Conservation (phyloP, 2,888 invertebrate species). For the Drosophila infuscata region DNA sequence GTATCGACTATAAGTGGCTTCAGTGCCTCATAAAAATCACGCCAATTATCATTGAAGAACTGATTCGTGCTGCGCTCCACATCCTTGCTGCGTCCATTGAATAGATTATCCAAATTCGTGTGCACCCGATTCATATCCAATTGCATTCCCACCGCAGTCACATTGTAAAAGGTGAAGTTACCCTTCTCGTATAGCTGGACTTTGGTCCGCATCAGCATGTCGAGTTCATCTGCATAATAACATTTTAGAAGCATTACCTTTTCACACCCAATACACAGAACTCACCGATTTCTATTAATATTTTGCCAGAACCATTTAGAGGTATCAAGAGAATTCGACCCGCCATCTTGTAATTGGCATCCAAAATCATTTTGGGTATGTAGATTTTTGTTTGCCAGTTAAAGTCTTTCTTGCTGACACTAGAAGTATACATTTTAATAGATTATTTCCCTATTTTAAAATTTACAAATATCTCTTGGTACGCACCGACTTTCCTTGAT, state of each 20-base stretch:
- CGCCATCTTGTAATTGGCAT: constrained; percentile 88
- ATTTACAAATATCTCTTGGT: background rate
- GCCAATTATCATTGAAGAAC: constrained; percentile 90
- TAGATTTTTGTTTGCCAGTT: constrained; percentile 88
- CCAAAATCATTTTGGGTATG: constrained; percentile 88
- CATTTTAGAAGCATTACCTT: background rate
- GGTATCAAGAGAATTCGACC: constrained; percentile 89
- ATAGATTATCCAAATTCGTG: constrained; percentile 89
- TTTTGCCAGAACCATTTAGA: constrained; percentile 88
- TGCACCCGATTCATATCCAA: constrained; percentile 88
- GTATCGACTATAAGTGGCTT: constrained; percentile 89
- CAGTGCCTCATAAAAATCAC: constrained; percentile 89
- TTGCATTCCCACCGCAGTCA: constrained; percentile 88
- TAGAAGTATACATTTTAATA: constrained; percentile 60
- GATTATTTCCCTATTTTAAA: background rate
- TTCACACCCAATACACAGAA: background rate
- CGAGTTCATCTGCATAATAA: constrained; percentile 86
- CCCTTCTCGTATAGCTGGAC: constrained; percentile 87
- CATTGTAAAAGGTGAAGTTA: constrained; percentile 88
- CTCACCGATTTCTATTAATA: constrained; percentile 90
- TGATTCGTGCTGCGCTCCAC: constrained; percentile 89
- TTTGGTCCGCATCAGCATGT: constrained; percentile 88
- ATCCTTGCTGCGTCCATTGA: constrained; percentile 83
- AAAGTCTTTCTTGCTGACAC: constrained; percentile 88
- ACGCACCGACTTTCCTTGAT: constrained; percentile 88